These are phyloP conservation scores for Drosophila tristis DNA, from an alignment of 1,140 invertebrate species.

Conservation along the genomic window DNA sequence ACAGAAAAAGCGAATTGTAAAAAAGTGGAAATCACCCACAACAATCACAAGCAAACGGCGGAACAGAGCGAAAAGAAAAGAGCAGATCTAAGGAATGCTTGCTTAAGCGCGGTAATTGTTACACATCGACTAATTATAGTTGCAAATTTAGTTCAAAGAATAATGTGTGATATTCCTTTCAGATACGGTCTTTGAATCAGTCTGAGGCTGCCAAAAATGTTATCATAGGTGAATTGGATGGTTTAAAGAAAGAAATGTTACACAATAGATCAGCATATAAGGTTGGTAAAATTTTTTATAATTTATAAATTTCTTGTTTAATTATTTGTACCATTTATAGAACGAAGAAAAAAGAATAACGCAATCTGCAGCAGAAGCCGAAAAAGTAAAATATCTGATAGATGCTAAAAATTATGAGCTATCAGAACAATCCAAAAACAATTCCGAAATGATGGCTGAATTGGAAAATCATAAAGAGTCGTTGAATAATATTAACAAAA, in stretches of 20 bases:
- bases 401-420: conserved; percentile 48
- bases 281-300: conserved; percentile 21
- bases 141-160: too few relatives aligned
- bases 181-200: conserved; percentile 34
- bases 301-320: background rate
- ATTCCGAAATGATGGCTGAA: conserved; percentile 35
- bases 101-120: conserved; percentile 44
- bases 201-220: conserved; percentile 15
- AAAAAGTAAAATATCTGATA: conserved; percentile 39
- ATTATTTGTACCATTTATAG: background rate
- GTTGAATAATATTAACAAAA: conserved; percentile 3
- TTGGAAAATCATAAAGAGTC: conserved; percentile 31
- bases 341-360: conserved; percentile 46
- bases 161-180: background rate
- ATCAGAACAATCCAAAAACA: conserved; percentile 29
- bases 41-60: conserved; percentile 4
- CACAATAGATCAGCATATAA: conserved; percentile 46
- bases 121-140: background rate
- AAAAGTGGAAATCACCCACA: conserved; percentile 13
- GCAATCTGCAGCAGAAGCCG: conserved; percentile 29
- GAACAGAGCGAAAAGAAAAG: conserved; percentile 29
- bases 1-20: conserved; percentile 24
- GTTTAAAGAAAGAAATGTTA: conserved; percentile 47
- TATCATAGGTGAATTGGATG: conserved; percentile 42
- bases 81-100: conserved; percentile 25